Evolutionary conservation across 1,140 invertebrate species (phyloP).

Genomic region (Propsilocerus akamusi): DNA sequence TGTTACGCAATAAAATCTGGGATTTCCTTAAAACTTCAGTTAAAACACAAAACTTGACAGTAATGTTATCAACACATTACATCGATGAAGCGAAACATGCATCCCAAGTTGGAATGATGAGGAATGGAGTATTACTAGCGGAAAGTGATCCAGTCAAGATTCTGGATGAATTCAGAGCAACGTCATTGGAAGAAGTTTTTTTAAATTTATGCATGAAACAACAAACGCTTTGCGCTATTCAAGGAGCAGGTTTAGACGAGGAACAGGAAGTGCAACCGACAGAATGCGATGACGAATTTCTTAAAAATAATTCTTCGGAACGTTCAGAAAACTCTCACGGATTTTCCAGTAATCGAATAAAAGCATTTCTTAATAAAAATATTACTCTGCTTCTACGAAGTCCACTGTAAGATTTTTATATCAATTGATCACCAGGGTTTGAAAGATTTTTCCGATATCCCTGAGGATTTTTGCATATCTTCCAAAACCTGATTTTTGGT

Average conservation of each 20-base stretch:
- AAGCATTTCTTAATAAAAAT: neutral
- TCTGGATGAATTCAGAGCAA: conserved; percentile 36
- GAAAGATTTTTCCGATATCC: no score
- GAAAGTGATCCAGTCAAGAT: conserved; percentile 60
- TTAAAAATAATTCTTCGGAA: no score
- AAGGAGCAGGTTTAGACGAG: no score
- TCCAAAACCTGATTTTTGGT: no score
- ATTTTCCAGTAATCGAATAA: neutral
- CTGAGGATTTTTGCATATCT: no score
- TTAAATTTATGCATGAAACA: conserved; percentile 45
- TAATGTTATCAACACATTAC: conserved; percentile 89
- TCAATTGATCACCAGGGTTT: no score
- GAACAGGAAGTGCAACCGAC: no score
- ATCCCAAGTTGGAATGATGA: conserved; percentile 69
- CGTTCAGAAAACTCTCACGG: no score
- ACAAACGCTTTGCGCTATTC: no score
- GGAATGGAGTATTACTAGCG: conserved; percentile 65
- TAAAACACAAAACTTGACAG: conserved; percentile 39
- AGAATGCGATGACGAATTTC: neutral
- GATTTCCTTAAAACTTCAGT: conserved; percentile 60
- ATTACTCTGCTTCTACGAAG: neutral
- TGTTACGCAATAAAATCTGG: conserved; percentile 81
- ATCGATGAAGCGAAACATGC: conserved; percentile 81
- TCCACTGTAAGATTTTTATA: neutral
- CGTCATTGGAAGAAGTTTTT: conserved; percentile 55